Conservation (phyloP, 1,140 invertebrate species). For the Lasaia peninsularis region DNA sequence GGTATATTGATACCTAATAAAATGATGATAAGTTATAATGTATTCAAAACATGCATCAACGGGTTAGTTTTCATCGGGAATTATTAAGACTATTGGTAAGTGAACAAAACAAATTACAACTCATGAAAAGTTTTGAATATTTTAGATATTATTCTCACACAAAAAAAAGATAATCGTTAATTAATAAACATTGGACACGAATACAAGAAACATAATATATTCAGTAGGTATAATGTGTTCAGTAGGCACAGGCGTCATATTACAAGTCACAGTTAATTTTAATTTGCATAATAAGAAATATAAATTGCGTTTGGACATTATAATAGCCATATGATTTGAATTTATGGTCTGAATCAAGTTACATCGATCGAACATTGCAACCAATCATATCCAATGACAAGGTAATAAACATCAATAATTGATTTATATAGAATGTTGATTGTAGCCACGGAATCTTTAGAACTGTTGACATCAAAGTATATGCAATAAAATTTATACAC, state of each 20-base stretch:
- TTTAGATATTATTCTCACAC: too few species aligned
- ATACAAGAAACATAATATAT: background rate
- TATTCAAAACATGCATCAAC: too few species aligned
- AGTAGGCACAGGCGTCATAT: background rate
- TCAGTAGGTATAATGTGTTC: background rate
- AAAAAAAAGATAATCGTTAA: too few species aligned
- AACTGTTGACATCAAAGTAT: too few species aligned
- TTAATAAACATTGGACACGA: background rate
- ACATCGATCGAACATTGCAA: conserved; percentile 19
- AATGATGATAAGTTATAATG: too few species aligned
- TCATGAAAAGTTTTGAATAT: too few species aligned
- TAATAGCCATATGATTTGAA: conserved; percentile 5
- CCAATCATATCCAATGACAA: conserved; percentile 30
- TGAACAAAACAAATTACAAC: too few species aligned
- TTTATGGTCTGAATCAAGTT: conserved; percentile 9
- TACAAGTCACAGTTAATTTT: background rate
- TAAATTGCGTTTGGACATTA: conserved; percentile 1
- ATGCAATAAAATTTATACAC: too few species aligned
- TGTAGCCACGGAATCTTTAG: background rate
- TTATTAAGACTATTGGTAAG: too few species aligned
- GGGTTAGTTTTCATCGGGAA: too few species aligned
- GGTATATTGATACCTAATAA: too few species aligned
- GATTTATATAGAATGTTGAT: background rate
- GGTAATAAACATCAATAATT: conserved; percentile 27
- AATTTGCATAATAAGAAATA: conserved; percentile 6